Evolutionary conservation across 35 echinoderm and acorn worm genomes (phyloP).

Genomic region (Strongylocentrotus purpuratus): DNA sequence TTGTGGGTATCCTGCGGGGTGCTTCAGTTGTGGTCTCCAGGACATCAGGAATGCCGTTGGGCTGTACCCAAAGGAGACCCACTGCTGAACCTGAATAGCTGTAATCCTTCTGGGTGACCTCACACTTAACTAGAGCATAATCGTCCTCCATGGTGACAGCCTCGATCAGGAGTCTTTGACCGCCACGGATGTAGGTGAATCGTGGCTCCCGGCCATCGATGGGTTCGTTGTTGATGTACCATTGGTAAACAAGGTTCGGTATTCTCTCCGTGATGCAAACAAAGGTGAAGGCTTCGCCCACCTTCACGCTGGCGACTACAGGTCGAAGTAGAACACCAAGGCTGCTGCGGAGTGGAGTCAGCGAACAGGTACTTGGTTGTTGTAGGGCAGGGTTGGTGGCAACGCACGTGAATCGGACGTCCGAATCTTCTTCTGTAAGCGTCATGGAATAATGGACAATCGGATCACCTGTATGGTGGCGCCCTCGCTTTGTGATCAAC

Average conservation of each 20-base stretch:
- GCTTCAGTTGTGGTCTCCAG: not conserved
- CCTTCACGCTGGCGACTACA: conserved; percentile 47
- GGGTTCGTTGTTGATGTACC: conserved; percentile 65
- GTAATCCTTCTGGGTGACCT: conserved; percentile 53
- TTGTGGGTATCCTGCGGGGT: not conserved
- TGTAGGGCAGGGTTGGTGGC: conserved; percentile 59
- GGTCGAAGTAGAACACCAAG: conserved; percentile 64
- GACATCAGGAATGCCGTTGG: not conserved
- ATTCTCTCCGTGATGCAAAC: conserved; percentile 66
- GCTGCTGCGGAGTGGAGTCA: conserved; percentile 69
- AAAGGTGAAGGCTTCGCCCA: conserved; percentile 50
- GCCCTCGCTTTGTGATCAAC: conserved; percentile 9
- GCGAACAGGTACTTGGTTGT: conserved; percentile 67
- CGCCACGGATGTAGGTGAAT: conserved; percentile 11
- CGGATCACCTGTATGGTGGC: conserved; percentile 38
- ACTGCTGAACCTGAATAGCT: conserved; percentile 57
- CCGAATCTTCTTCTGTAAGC: conserved; percentile 59
- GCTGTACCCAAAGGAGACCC: conserved; percentile 50
- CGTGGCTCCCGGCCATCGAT: conserved; percentile 50
- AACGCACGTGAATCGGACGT: conserved; percentile 72
- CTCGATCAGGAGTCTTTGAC: conserved; percentile 46
- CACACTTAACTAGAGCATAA: conserved; percentile 59
- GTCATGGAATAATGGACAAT: conserved; percentile 44
- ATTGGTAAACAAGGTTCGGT: conserved; percentile 58
- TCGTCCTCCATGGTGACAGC: conserved; percentile 44